A percentile compares a stretch with the other conserved stretches of the same genome.
These are phyloP conservation scores for Athalia circularis DNA, from an alignment of 2,888 invertebrate genomes.

Conservation along the genomic window DNA sequence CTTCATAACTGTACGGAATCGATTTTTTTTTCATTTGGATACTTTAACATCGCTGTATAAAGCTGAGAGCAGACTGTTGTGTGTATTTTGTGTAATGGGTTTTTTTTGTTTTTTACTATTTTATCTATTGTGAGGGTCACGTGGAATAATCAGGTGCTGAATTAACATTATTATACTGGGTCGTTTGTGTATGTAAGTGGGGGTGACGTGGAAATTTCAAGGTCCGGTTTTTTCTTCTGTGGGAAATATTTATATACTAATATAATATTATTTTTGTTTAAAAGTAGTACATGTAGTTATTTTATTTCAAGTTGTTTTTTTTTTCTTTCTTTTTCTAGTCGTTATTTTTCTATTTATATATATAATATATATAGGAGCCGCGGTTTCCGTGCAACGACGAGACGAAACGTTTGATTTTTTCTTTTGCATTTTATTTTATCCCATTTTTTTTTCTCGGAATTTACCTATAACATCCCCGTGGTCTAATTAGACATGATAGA, in stretches of 20 bases:
- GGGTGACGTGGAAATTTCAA: slow-evolving; percentile 49
- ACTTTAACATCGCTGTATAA: slow-evolving; percentile 55
- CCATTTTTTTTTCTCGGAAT: too few relatives aligned
- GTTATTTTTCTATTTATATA: slow-evolving; percentile 16
- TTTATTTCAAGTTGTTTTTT: background rate
- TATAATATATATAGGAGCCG: slow-evolving; percentile 34
- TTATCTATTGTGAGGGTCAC: slow-evolving; percentile 10
- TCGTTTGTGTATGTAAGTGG: slow-evolving; percentile 44
- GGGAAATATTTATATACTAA: slow-evolving; percentile 3
- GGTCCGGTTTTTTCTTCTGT: slow-evolving; percentile 45
- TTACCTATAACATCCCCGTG: too few relatives aligned
- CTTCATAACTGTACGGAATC: slow-evolving; percentile 69
- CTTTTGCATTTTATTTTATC: background rate
- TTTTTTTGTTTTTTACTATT: slow-evolving; percentile 41
- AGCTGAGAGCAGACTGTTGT: slow-evolving; percentile 68
- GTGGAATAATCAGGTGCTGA: background rate
- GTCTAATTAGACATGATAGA: too few relatives aligned
- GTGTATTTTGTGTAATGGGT: slow-evolving; percentile 45
- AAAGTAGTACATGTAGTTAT: slow-evolving; percentile 13
- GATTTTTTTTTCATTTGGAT: slow-evolving; percentile 70
- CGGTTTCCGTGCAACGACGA: slow-evolving; percentile 15
- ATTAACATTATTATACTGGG: slow-evolving; percentile 37
- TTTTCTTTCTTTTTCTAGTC: slow-evolving; percentile 1
- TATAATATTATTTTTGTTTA: slow-evolving; percentile 8
- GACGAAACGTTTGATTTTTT: background rate